Percentiles rank a stretch among this genome's conserved stretches.
Conservation (phyloP, 37 sponge, comb jelly and placozoan species). For the Theonella swinhoei region DNA sequence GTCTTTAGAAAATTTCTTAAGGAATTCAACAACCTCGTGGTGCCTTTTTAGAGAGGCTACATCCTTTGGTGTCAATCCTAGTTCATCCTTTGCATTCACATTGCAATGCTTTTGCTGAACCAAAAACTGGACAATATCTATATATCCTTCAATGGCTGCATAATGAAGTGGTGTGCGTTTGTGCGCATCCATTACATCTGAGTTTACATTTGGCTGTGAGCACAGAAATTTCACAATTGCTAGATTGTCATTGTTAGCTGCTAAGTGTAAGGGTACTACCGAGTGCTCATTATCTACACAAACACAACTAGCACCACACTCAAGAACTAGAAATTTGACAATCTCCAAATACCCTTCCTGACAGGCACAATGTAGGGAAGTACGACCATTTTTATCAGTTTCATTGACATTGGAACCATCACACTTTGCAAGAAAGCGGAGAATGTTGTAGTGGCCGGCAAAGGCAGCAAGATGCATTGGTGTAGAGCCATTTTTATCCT, state of each 20-base stretch:
- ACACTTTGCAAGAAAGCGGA: constrained; percentile 42
- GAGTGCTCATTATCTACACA: constrained; percentile 9
- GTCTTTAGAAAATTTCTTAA: not conserved
- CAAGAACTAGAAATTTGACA: constrained; percentile 42
- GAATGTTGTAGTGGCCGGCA: constrained; percentile 58
- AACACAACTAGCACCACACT: constrained; percentile 7
- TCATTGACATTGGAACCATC: constrained; percentile 6
- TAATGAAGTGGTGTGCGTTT: constrained; percentile 35
- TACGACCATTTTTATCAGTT: constrained; percentile 31
- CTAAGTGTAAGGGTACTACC: constrained; percentile 37
- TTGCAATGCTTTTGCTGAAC: constrained; percentile 5
- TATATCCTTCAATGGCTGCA: constrained; percentile 54
- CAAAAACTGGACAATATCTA: constrained; percentile 56
- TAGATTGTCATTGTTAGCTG: constrained; percentile 47
- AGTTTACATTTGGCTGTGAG: constrained; percentile 7
- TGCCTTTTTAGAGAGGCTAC: constrained; percentile 55
- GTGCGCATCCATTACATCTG: constrained; percentile 12
- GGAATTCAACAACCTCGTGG: constrained; percentile 34
- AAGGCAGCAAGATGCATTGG: constrained; percentile 75
- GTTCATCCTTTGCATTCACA: constrained; percentile 11
- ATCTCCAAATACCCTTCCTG: constrained; percentile 69
- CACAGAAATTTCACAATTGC: constrained; percentile 29
- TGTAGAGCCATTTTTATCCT: constrained; percentile 60
- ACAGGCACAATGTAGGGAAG: constrained; percentile 73
- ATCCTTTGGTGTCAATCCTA: constrained; percentile 54